Conservation (phyloP, 2,888 invertebrate genomes). For the Biston stratarius region DNA sequence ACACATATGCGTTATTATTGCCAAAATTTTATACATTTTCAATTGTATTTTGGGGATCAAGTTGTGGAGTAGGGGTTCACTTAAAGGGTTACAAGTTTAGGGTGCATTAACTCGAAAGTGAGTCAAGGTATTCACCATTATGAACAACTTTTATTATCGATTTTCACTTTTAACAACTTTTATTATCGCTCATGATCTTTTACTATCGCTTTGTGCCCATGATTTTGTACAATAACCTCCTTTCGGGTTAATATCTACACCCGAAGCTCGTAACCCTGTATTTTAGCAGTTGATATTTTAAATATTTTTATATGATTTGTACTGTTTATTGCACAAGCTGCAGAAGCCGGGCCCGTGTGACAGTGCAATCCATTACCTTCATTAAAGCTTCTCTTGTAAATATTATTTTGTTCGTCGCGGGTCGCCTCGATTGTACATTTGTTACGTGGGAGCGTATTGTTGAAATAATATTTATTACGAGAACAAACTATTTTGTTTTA, state of each 20-base stretch:
- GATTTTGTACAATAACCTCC: too few species aligned
- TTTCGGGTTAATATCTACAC: too few species aligned
- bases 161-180: too few species aligned
- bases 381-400: conserved; percentile 76
- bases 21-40: conserved; percentile 47
- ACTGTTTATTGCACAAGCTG: conserved; percentile 45
- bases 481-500: conserved; percentile 61
- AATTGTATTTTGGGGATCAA: conserved; percentile 53
- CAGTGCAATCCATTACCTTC: conserved; percentile 60
- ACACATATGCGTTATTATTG: conserved; percentile 55
- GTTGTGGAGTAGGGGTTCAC: conserved; percentile 63
- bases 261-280: conserved; percentile 35
- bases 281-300: conserved; percentile 59
- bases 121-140: too few species aligned
- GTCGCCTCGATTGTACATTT: conserved; percentile 65
- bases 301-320: conserved; percentile 57
- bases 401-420: conserved; percentile 76
- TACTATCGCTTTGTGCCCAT: too few species aligned
- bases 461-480: conserved; percentile 84
- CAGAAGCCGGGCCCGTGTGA: conserved; percentile 27
- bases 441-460: conserved; percentile 64
- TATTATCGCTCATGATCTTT: too few species aligned
- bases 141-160: too few species aligned
- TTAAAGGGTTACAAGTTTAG: too few species aligned
- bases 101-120: too few species aligned